Evolutionary conservation across 2,888 invertebrate species (phyloP), one percentile per base, ranked within the genome.

Genomic region (Eumacrocentrus americanus): DNA sequence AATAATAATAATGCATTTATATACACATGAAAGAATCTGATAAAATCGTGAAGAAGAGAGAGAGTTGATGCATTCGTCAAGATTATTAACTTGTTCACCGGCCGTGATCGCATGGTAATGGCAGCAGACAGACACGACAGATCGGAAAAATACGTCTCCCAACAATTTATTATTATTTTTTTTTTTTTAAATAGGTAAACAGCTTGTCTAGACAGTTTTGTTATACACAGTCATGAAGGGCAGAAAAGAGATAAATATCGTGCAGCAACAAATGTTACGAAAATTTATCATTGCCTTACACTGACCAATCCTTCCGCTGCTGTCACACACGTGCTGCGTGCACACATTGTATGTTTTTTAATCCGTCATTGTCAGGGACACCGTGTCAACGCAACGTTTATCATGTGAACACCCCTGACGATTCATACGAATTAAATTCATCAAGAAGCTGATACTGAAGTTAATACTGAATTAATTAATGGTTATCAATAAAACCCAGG

Each of bases 181-280:
- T 52, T 35, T 58, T 58, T 58, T 52, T 58, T 25, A 35, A 37
- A 58, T 46, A 58, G 58, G 25, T 53, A 47, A 55, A 56, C 62
- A 62, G 65, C 58, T 62, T 53, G 58, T 48, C 53, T 38, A 51
- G 55, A 54, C 58, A 48, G 48, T 50, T 53, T 38, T 37, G 25
- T 37, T 47, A 34, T 16, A n/a, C 23, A 25, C 12, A 46, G n/a
- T 22, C 23, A 23, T 7, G 23, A 12, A 46, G 35, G 16, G 34
- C 9, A 25, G n/a, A 47, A 25, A 47, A 50, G 25, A 29, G 34
- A 47, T 56, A 56, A 56, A 56, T 56, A 48, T 47, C 35, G 35
- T 55, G 47, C 37, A 47, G 22, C 46, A 56, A 47, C 42, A 56
- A 56, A 56, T 47, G 42, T 37, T 56, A 56, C 47, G 29, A 29